Percentiles rank a stretch among this genome's conserved stretches.
These are phyloP conservation scores for Physella acuta DNA, from an alignment of 1,140 invertebrate genomes.

Conservation along the genomic window DNA sequence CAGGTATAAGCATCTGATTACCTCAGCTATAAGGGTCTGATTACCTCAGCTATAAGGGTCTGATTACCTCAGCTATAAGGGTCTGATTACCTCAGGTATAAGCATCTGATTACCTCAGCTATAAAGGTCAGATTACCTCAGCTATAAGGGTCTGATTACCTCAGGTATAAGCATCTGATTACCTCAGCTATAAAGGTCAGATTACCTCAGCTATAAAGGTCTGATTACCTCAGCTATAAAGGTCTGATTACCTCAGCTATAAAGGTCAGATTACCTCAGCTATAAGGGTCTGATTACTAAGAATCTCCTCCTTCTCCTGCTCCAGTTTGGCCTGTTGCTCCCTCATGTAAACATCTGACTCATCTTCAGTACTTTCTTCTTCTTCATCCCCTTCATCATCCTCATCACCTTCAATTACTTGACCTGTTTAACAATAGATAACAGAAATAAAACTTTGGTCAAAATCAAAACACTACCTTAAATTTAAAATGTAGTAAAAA, in stretches of 20 bases:
- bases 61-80: slow-evolving; percentile 16
- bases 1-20: too few relatives aligned
- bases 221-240: too few relatives aligned
- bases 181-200: not conserved
- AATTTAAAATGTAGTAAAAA: too few relatives aligned
- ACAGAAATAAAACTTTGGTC: not conserved
- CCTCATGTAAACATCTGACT: slow-evolving; percentile 48
- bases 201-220: not conserved
- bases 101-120: not conserved
- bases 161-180: not conserved
- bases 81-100: too few relatives aligned
- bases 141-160: not conserved
- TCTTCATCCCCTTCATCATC: slow-evolving; percentile 11
- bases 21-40: not conserved
- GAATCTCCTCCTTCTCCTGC: slow-evolving; percentile 63
- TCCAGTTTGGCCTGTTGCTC: slow-evolving; percentile 63
- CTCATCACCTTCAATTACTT: slow-evolving; percentile 7
- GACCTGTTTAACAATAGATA: not conserved
- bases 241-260: slow-evolving; percentile 56
- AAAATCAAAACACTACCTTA: not conserved
- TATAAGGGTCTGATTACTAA: slow-evolving; percentile 64
- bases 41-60: slow-evolving; percentile 5
- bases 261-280: slow-evolving; percentile 57
- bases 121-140: not conserved
- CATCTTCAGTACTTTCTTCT: slow-evolving; percentile 20